These are phyloP conservation scores for Mesoclemmys tuberculata DNA, from an alignment of 2,113 vertebrate genomes.

Conservation along the genomic window DNA sequence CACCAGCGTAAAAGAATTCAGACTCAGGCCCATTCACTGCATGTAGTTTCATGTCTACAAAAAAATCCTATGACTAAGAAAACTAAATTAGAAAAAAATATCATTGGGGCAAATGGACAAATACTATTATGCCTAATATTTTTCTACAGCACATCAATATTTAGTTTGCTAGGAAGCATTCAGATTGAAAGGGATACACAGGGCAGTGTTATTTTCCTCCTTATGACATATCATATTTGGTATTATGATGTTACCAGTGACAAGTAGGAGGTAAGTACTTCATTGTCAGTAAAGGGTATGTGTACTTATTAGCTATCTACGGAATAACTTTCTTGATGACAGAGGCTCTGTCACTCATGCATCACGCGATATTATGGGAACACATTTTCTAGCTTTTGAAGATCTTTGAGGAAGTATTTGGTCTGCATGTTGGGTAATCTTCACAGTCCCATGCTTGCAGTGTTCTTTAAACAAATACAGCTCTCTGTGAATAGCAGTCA, in stretches of 20 bases:
- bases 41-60: slow-evolving; percentile 2
- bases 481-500: background rate
- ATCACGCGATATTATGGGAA: background rate
- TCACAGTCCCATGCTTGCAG: background rate
- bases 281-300: background rate
- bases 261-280: background rate
- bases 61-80: background rate
- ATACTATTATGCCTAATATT: background rate
- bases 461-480: background rate
- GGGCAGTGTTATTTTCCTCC: background rate
- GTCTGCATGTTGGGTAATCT: background rate
- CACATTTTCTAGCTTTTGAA: background rate
- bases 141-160: background rate
- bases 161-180: background rate
- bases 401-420: background rate
- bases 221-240: background rate
- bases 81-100: background rate
- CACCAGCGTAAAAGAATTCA: background rate
- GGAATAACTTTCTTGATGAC: background rate
- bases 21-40: background rate
- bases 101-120: background rate
- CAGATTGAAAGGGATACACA: slow-evolving; percentile 19
- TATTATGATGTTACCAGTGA: slow-evolving; percentile 12
- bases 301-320: background rate
- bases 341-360: background rate